These are phyloP conservation scores for Dendrolimus pini DNA, from an alignment of 2,888 invertebrate genomes.

Conservation along the genomic window DNA sequence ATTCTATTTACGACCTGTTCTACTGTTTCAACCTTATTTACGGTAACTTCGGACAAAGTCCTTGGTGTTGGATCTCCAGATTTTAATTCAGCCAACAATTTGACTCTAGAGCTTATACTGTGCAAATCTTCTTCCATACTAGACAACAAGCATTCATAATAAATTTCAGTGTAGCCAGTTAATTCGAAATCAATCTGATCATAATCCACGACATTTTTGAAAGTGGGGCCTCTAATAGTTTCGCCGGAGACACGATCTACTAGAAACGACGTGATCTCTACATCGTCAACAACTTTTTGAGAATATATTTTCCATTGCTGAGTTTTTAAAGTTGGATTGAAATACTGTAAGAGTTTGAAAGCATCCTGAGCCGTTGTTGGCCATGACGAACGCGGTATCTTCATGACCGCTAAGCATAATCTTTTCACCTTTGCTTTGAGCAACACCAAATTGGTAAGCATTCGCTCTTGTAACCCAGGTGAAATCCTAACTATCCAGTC, in stretches of 20 bases:
- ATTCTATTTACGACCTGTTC: slow-evolving; percentile 4
- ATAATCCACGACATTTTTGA: slow-evolving; percentile 62
- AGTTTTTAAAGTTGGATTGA: slow-evolving; percentile 55
- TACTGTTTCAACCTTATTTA: slow-evolving; percentile 16
- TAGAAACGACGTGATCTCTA: slow-evolving; percentile 50
- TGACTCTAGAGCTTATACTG: slow-evolving; percentile 55
- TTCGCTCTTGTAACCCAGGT: slow-evolving; percentile 58
- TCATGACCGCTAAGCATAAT: slow-evolving; percentile 51
- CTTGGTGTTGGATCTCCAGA: slow-evolving; percentile 41
- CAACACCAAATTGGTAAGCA: slow-evolving; percentile 47
- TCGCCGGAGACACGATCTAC: slow-evolving; percentile 59
- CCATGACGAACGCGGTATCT: slow-evolving; percentile 49
- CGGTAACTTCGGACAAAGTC: slow-evolving; percentile 22
- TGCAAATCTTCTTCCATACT: slow-evolving; percentile 48
- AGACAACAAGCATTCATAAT: slow-evolving; percentile 49
- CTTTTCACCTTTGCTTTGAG: slow-evolving; percentile 53
- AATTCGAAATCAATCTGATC: slow-evolving; percentile 60
- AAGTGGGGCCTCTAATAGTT: slow-evolving; percentile 51
- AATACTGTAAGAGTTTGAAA: slow-evolving; percentile 61
- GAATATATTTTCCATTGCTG: slow-evolving; percentile 53
- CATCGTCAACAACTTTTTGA: slow-evolving; percentile 37
- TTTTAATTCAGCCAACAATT: slow-evolving; percentile 45
- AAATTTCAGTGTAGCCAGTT: slow-evolving; percentile 57
- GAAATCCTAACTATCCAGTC: slow-evolving; percentile 59
- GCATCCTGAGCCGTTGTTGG: slow-evolving; percentile 53